Evolutionary conservation across 2,888 invertebrate species (phyloP), one percentile per base, ranked within the genome.

Genomic region (Philereme vetulata): DNA sequence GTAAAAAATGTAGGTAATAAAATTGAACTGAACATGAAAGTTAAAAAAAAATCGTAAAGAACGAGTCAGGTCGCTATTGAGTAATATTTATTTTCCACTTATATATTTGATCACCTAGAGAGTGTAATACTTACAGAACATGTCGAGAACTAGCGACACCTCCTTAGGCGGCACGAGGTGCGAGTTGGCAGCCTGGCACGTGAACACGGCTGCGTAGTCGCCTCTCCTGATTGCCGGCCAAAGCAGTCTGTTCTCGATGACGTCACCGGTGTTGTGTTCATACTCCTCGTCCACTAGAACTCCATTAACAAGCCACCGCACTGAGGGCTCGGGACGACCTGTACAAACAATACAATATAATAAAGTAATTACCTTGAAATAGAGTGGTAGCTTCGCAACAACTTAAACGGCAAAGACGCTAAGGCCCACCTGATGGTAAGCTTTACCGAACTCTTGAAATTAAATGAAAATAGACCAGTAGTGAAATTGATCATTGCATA

Each of bases 141-240:
- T 94, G 79, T 97, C 96, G 62, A 97, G 92, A 52, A 95, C 94
- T 53, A 96, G 94, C 35, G 95, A 94, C 10, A 95, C 94, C 83
- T 96, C 96, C 82, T 95, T 95, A 7, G 97, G 95, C 74, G 96
- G 95, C 55, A 96, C 96, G 57, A 97, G 94, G 76, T 95, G 94
- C 57, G 97, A 97, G 90, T 98, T 98, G 78, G 95, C 93, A 33
- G 97, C 97, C 84, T 97, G 96, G 81, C 97, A 98, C 58, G 96
- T 97, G 91, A 97, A 97, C 69, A 96, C 95, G 21, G 96, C 95
- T 72, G 97, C 96, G 76, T 97, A 94, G 92, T 97, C 96, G 34
- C 95, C 94, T 60, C 97, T 93, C 58, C 95, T 93, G 67, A 97
- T 94, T 49, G 95, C 94, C 51, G 95, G 95, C 95, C 96, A 95